Evolutionary conservation across 1,140 invertebrate species (phyloP).

Genomic region (Drosophila carrolli): DNA sequence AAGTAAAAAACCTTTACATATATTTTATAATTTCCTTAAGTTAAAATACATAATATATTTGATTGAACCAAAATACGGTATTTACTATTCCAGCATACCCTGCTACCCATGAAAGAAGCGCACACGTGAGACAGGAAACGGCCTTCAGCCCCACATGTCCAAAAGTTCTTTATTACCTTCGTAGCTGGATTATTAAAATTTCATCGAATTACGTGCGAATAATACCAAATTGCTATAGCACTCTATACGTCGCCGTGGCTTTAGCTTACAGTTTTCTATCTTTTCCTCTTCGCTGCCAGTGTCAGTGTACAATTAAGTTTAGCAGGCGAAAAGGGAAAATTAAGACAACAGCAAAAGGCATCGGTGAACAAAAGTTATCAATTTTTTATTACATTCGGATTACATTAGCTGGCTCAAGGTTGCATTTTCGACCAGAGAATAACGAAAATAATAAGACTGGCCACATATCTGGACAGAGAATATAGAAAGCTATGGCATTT

Average conservation of each 20-base stretch:
- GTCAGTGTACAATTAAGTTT: slow-evolving; percentile 40
- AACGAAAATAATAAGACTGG: background rate
- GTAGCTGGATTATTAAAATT: slow-evolving; percentile 75
- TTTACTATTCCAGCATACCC: background rate
- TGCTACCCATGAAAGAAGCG: background rate
- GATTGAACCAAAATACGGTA: too few relatives aligned
- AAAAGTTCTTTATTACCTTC: slow-evolving; percentile 74
- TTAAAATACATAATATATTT: too few relatives aligned
- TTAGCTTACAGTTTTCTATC: slow-evolving; percentile 1
- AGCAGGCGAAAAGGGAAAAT: slow-evolving; percentile 5
- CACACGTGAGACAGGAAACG: slow-evolving; percentile 45
- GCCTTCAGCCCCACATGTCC: slow-evolving; percentile 61
- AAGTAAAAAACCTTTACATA: too few relatives aligned
- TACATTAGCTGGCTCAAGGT: slow-evolving; percentile 32
- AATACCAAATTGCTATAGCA: slow-evolving; percentile 54
- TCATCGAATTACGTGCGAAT: slow-evolving; percentile 73
- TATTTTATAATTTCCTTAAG: too few relatives aligned
- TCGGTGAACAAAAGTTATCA: slow-evolving; percentile 38
- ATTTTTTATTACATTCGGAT: slow-evolving; percentile 49
- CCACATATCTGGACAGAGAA: background rate
- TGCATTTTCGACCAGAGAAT: slow-evolving; percentile 3
- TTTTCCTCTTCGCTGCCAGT: slow-evolving; percentile 7
- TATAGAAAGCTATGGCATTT: slow-evolving; percentile 22
- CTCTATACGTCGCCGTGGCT: slow-evolving; percentile 28
- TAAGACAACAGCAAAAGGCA: slow-evolving; percentile 16